A percentile compares a stretch with the other conserved stretches of the same genome.
These are phyloP conservation scores for Oophaga sylvatica DNA, from an alignment of 2,797 vertebrate genomes.

Conservation along the genomic window DNA sequence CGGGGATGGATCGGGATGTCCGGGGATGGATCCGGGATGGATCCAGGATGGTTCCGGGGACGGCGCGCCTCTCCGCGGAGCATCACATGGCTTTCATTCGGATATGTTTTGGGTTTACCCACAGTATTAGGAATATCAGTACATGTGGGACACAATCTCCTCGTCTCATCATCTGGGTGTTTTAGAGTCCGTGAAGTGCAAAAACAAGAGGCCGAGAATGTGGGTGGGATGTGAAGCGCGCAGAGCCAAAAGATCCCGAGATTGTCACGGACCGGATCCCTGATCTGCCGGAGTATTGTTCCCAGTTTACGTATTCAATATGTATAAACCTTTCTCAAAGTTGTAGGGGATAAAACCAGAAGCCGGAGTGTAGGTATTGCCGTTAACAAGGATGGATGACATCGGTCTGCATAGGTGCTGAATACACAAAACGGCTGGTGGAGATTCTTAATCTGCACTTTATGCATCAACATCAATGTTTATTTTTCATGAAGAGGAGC, in stretches of 20 bases:
- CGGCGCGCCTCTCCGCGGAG: neutral
- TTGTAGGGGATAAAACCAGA: too few species aligned
- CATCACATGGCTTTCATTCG: slow-evolving; percentile 8
- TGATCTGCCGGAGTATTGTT: neutral
- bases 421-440: neutral
- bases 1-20: too few species aligned
- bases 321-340: too few species aligned
- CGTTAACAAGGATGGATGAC: neutral
- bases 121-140: neutral
- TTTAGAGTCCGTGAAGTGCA: neutral
- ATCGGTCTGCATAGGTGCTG: neutral
- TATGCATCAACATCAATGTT: neutral
- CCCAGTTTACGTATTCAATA: too few species aligned
- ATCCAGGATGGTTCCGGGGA: neutral
- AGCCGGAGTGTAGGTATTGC: too few species aligned
- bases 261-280: neutral
- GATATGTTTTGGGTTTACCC: slow-evolving; percentile 3
- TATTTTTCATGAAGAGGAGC: neutral
- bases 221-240: neutral
- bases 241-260: neutral
- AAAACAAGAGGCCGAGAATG: neutral
- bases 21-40: too few species aligned
- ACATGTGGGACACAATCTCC: neutral
- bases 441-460: neutral
- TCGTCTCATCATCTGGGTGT: slow-evolving; percentile 16